A percentile compares a stretch with the other conserved stretches of the same genome.
Evolutionary conservation across 1,140 invertebrate genomes (phyloP).

Genomic region (Orius laevigatus): DNA sequence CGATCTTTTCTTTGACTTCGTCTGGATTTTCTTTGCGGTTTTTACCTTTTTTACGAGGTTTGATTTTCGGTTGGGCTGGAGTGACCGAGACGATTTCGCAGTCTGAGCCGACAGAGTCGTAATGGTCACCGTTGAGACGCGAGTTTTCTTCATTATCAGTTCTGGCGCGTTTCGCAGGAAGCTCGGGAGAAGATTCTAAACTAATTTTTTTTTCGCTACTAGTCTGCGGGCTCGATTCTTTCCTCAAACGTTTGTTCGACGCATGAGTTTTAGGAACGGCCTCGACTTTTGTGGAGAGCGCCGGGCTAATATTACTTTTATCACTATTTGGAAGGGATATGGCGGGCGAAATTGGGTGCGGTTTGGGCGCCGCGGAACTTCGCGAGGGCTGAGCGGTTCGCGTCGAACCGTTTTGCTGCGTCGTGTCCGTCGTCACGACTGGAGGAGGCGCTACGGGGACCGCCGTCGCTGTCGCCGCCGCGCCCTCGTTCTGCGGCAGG

Average conservation of each 20-base stretch:
- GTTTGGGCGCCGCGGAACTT: conserved; percentile 12
- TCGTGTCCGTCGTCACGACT: neutral
- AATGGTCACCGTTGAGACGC: conserved; percentile 29
- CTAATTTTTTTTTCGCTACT: too few species aligned
- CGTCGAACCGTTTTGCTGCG: neutral
- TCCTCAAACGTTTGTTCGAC: conserved; percentile 42
- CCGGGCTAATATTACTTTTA: conserved; percentile 18
- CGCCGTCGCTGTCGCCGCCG: neutral
- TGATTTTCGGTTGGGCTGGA: conserved; percentile 14
- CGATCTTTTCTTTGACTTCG: conserved; percentile 44
- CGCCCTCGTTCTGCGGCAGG: conserved; percentile 33
- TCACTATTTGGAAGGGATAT: conserved; percentile 18
- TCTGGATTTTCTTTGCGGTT: conserved; percentile 28
- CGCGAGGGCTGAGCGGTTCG: conserved; percentile 1
- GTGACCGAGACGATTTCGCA: conserved; percentile 18
- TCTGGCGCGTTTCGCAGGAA: conserved; percentile 10
- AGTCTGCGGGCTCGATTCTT: conserved; percentile 25
- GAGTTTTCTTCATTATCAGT: conserved; percentile 25
- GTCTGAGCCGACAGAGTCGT: conserved; percentile 13
- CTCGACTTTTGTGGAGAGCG: conserved; percentile 17
- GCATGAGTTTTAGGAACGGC: conserved; percentile 41
- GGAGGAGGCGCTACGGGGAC: neutral
- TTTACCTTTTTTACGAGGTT: conserved; percentile 35
- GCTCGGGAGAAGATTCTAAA: conserved; percentile 10
- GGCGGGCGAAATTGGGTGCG: conserved; percentile 18